Evolutionary conservation across 2,888 invertebrate species (phyloP).

Genomic region (Mesorhabditis spiculigera): DNA sequence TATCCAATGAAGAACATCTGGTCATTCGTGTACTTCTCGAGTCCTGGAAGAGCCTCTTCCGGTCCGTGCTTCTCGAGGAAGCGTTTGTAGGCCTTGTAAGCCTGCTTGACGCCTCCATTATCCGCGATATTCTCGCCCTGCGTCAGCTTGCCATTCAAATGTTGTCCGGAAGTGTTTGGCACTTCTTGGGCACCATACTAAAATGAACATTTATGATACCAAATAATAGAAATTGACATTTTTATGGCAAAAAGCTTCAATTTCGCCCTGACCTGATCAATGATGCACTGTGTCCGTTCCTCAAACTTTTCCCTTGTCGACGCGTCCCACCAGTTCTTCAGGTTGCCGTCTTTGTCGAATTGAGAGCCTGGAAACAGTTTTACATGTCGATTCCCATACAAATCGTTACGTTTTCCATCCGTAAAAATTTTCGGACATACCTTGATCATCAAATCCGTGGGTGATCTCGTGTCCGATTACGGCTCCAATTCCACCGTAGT

Average conservation of each 20-base stretch:
- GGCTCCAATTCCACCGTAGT: constrained; percentile 64
- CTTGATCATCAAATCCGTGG: constrained; percentile 67
- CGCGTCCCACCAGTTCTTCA: constrained; percentile 97
- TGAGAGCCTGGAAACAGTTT: constrained; percentile 77
- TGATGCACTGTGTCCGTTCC: constrained; percentile 79
- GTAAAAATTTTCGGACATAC: too few relatives aligned
- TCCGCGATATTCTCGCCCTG: constrained; percentile 59
- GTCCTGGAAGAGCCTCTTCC: constrained; percentile 52
- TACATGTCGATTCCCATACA: too few relatives aligned
- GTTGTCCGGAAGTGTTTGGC: constrained; percentile 25
- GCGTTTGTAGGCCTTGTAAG: constrained; percentile 54
- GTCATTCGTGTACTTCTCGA: constrained; percentile 52
- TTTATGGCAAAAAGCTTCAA: neutral
- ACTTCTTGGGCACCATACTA: constrained; percentile 69
- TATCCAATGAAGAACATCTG: constrained; percentile 59
- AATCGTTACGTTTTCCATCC: too few relatives aligned
- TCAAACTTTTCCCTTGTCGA: constrained; percentile 84
- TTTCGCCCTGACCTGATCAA: constrained; percentile 74
- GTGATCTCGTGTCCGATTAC: constrained; percentile 59
- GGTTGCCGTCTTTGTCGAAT: constrained; percentile 89
- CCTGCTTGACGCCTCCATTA: constrained; percentile 58
- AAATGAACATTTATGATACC: neutral
- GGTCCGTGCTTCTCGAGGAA: constrained; percentile 46
- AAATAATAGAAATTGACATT: neutral
- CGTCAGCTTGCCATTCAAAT: constrained; percentile 56